Evolutionary conservation across 2,888 invertebrate genomes (phyloP), one percentile per base, ranked within the genome.

Genomic region (Hydrotaea diabolus): DNA sequence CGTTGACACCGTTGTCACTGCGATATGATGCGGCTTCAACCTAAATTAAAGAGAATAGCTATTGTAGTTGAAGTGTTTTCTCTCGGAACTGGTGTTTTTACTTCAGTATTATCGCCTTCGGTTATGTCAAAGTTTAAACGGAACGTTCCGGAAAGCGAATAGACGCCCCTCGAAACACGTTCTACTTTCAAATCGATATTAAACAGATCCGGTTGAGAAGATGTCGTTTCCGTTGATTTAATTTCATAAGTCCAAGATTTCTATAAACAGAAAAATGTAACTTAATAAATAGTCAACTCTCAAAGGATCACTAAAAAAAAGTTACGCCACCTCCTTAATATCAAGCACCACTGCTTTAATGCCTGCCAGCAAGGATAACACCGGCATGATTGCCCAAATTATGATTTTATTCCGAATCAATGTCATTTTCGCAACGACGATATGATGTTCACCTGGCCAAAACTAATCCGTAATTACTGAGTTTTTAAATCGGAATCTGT

Each of bases 171-270:
- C 0, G 83, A 64, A 17, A 88, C 4, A 0, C 87, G 86, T 7
- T 83, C 85, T 26, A 87, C 43, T 5, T 64, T 15, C 2, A 81
- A 26, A 17, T 83, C 53, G 0, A 78, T 15, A 1, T 78, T 43
- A 0, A 82, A 1, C 5, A 71, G 21, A 9, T 77, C 55, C 4
- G 71, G 26, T 71, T 87, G 59, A 0, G 76, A 77, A 7, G 80
- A 36, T 13, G 21, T 21, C 2, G 82, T 0, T 1, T 0, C 11
- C 0, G 87, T 1, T 0, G 85, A 83, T 26, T 87, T 19, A 0
- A 86, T 19, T 19, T 87, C 86, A 66, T 86, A 88, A 0, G 57
- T 80, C 88, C 88, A 88, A 13, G 84, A 71, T n/a, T 39, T 31
- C 64, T 64, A n/a, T 15, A 57, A 57, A 57, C 2, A 17, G 53